Base-by-base conservation (phyloP, 2,888 invertebrate genomes). In the Thereva nobilitata region DNA sequence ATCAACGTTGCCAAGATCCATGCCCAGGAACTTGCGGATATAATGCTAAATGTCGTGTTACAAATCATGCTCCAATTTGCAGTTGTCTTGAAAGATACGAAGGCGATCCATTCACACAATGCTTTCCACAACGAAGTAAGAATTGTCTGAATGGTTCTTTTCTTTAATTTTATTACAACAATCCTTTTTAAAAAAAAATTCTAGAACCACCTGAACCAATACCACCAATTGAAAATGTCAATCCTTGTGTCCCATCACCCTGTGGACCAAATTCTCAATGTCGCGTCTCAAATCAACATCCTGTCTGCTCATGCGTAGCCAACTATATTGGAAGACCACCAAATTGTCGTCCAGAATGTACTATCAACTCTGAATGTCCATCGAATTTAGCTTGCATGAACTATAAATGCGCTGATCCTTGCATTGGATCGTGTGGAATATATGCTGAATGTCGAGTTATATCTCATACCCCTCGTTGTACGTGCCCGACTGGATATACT, bases 21-120 rank as follows among this genome's bases (percentile, higher is more conserved):
- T 90, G 91, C 74, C 83, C 83, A 34, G 90, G 89, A 64, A 86
- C 89, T n/a, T 91, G 91, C 77, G 91, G 90, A 38, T 81, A 86
- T 12, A 86, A 86, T 74, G 89, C 91, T 3, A 83, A 85, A 71
- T 92, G 92, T 77, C 85, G 85, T 74, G 89, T 90, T 45, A 85
- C 89, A 42, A 90, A 90, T 78, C 91, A 92, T 76, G 88, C 88
- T 74, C 89, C 91, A 1, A 88, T 90, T 73, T 92, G 92, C 76
- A 86, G 84, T 70, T 92, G 92, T 75, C 84, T 85, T 35, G 77
- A 83, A 10, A 86, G 86, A 70, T 86, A 85, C 74, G 87, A 87
- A 7, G 90, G 90, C 45, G 90, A 92, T 84, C 91, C 92, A 47
- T 90, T 91, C 77, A 82, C 84, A n/a, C 85, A 89, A 79, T 92